Base-by-base conservation (phyloP, 2,888 invertebrate genomes). In the Troides oblongomaculatus region DNA sequence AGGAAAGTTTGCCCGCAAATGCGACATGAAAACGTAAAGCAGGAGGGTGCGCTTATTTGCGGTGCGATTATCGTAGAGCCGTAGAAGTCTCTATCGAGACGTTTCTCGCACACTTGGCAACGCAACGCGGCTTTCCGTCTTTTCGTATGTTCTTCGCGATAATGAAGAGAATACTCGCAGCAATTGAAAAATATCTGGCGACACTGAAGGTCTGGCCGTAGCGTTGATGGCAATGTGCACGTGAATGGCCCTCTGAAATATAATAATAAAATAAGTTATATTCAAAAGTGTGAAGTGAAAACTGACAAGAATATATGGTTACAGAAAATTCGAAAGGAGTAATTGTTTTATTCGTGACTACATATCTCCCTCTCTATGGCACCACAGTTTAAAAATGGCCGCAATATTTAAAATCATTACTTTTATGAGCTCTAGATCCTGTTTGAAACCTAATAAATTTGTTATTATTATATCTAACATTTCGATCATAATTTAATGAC, bases 71-170 rank as follows among this genome's bases (percentile, higher is more conserved):
- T 66, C 43, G 76, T 78, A 21, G 74, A 67, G 2, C 80, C 72
- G 39, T 79, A 80, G 67, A 83, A 74, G 65, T 90, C 87, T 30
- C 82, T 79, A 71, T 93, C 91, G 57, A 93, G 82, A 1, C 86
- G 83, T 75, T 90, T 89, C 76, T 93, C 93, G 75, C 93, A 93
- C 5, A 93, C 92, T 81, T 93, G 93, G 73, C 93, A 93, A 4
- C 93, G 85, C 7, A 92, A 76, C 0, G 90, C 89, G 0, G 92
- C 87, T 74, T 92, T 92, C 2, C 91, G 85, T 53, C 92, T 78
- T 74, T 92, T 93, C 12, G 93, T 92, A 74, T 93, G 93, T 66
- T 91, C 89, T 69, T 91, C 89, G 58, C 91, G 84, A 72, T 92
- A 91, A 71, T 93, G 93, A 5, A 88, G 74, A 2, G 93, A 93